These are phyloP conservation scores for Orchestia grillus DNA, from an alignment of 1,140 invertebrate species.

Conservation along the genomic window DNA sequence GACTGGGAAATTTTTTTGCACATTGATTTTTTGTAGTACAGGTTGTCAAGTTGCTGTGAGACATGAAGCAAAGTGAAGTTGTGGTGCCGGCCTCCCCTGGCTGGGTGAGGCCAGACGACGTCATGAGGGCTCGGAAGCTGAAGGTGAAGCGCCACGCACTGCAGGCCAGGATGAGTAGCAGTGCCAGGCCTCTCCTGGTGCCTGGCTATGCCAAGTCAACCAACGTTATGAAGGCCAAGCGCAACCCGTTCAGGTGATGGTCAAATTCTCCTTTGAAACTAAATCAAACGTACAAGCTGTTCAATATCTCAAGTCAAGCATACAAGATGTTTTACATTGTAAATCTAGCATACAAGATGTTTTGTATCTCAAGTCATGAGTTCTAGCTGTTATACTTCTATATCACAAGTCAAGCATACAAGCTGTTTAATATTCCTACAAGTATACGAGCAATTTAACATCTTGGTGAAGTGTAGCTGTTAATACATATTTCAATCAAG, in stretches of 20 bases:
- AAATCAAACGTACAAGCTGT: too few relatives aligned
- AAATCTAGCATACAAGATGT: too few relatives aligned
- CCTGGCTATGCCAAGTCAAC: background rate
- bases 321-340: too few relatives aligned
- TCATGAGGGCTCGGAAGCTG: conserved; percentile 45
- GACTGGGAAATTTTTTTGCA: too few relatives aligned
- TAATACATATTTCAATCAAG: too few relatives aligned
- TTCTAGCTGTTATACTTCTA: too few relatives aligned
- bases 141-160: conserved; percentile 42
- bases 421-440: too few relatives aligned
- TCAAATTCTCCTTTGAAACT: background rate
- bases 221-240: background rate
- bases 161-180: conserved; percentile 27
- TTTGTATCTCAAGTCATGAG: too few relatives aligned
- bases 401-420: too few relatives aligned
- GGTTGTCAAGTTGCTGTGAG: background rate
- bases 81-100: background rate
- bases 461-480: too few relatives aligned
- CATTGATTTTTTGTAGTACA: background rate
- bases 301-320: too few relatives aligned
- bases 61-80: background rate
- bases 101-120: conserved; percentile 49
- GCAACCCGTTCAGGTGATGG: background rate
- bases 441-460: too few relatives aligned
- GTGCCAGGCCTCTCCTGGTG: background rate